Conservation (phyloP, 2,888 invertebrate species). For the Carpatolechia fugitivella region DNA sequence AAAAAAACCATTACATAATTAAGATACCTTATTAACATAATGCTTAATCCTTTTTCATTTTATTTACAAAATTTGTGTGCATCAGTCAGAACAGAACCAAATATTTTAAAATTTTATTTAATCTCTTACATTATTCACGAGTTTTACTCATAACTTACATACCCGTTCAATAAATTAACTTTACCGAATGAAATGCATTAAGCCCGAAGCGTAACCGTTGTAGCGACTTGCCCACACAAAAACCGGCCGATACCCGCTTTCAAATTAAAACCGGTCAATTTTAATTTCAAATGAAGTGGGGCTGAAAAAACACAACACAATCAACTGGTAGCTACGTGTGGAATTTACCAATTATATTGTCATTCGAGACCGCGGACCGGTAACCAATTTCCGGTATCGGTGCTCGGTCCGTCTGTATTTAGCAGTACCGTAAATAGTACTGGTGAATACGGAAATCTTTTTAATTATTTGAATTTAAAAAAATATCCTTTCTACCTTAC, state of each 20-base stretch:
- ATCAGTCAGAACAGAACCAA: too few species aligned
- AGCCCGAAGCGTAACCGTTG: too few species aligned
- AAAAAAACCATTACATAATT: too few species aligned
- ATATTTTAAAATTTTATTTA: too few species aligned
- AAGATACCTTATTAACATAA: too few species aligned
- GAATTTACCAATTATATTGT: conserved; percentile 20
- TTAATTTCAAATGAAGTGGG: conserved; percentile 14
- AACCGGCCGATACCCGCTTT: background rate
- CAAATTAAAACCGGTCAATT: conserved; percentile 9
- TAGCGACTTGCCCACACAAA: background rate
- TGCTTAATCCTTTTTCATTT: too few species aligned
- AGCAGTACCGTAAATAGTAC: background rate
- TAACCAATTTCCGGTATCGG: conserved; percentile 25
- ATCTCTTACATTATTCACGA: too few species aligned
- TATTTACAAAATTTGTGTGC: too few species aligned
- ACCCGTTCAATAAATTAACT: too few species aligned
- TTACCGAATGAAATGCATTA: too few species aligned
- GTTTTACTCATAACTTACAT: too few species aligned
- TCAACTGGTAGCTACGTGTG: conserved; percentile 10
- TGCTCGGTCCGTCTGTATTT: conserved; percentile 1
- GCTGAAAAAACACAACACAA: conserved; percentile 9
- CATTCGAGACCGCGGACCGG: conserved; percentile 23
- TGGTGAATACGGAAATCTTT: background rate
- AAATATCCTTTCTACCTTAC: too few species aligned
- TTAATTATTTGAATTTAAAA: background rate